Base-by-base conservation (phyloP, 2,888 invertebrate species). In the Metallyticus violacea region DNA sequence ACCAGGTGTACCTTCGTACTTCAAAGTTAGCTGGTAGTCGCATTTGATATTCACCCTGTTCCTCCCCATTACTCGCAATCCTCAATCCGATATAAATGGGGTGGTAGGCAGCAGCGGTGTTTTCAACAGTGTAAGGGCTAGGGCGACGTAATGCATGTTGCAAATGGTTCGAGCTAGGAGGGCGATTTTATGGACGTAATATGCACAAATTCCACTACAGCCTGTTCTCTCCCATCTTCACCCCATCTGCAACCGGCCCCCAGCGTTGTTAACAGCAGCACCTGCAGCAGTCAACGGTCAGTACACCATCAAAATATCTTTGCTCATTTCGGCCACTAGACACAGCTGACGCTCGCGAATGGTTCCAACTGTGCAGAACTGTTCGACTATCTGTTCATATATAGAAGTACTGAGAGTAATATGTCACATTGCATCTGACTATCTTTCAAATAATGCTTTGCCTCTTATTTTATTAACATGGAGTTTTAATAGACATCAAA, bases 151-250 rank as follows among this genome's bases (percentile, higher is more conserved):
- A 82, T 76, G 27, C 22, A 62, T 62, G 82, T 62, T 76, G 76
- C 82, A 82, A 82, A 82, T 82, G 62, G 82, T 25, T 82, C 15
- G 26, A 76, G 76, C 76, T 76, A 30, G 82, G 27, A 81, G 81
- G 81, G 62, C 25, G 40, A 40, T 81, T 81, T 81, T 81, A 81
- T 62, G 81, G 26, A 26, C 76, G n/a, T 76, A 26, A 82, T 82
- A 82, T 76, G 82, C 82, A 76, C 82, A 82, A 82, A 82, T 82
- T 82, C 76, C 82, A 76, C 82, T 22, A 26, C 80, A 26, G 4
- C 28, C 82, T 62, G 4, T 7, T 9, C 30, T 15, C 81, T 26
- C 62, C 2, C 26, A 26, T 15, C 76, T 6, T 7, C 7, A 62
- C 40, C 15, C 40, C 7, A 40, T 40, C 40, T n/a, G n/a, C n/a